Conservation (phyloP, 2,797 vertebrate genomes). For the Hafferia zeledoni region DNA sequence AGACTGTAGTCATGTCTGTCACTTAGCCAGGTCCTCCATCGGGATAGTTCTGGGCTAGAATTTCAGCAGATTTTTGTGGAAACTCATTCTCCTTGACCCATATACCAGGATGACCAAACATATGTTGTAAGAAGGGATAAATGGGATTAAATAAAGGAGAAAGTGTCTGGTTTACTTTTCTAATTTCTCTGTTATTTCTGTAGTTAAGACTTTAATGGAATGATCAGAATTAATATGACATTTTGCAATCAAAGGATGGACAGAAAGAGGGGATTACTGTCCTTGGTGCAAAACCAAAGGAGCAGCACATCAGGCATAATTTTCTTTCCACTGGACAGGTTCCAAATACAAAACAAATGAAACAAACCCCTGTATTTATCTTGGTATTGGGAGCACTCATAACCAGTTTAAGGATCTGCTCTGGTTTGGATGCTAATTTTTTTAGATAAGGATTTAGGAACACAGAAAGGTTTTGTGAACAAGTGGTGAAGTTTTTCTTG, state of each 20-base stretch:
- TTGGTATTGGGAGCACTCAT: neutral
- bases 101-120: neutral
- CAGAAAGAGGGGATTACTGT: neutral
- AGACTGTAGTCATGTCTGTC: neutral
- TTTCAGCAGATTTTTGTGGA: neutral
- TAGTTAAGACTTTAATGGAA: neutral
- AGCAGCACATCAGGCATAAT: neutral
- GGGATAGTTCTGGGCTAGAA: neutral
- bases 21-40: neutral
- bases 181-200: neutral
- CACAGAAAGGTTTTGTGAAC: neutral
- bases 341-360: neutral
- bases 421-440: neutral
- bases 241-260: neutral
- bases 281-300: neutral
- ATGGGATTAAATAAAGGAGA: neutral
- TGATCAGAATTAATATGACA: neutral
- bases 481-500: neutral
- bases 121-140: neutral
- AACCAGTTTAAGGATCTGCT: neutral
- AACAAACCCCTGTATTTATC: neutral
- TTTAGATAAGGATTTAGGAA: neutral
- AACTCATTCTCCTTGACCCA: neutral
- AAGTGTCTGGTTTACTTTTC: neutral
- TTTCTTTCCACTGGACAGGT: neutral